Evolutionary conservation across 2,797 vertebrate genomes (phyloP).

Genomic region (Zenarchopterus dispar): DNA sequence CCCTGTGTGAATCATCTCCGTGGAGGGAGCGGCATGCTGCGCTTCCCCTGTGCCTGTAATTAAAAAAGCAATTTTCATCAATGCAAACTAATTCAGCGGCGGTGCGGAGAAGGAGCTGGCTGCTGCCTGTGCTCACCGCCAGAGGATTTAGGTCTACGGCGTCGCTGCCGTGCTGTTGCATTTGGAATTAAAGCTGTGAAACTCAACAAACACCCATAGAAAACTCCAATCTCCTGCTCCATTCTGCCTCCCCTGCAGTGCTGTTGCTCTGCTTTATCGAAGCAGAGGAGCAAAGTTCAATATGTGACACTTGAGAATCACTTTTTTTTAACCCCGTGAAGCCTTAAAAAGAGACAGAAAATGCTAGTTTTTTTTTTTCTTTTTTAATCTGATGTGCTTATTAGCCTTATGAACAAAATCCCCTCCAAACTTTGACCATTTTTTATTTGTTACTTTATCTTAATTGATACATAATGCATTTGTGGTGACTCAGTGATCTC

Average conservation of each 20-base stretch:
- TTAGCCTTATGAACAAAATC: too few species aligned
- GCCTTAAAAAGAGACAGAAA: conserved; percentile 27
- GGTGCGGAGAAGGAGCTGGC: conserved; percentile 35
- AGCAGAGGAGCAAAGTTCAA: conserved; percentile 31
- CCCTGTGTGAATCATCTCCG: conserved; percentile 49
- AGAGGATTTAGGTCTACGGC: conserved; percentile 35
- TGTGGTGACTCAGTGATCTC: too few species aligned
- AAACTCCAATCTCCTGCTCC: conserved; percentile 56
- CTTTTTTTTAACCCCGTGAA: too few species aligned
- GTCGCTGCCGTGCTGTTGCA: conserved; percentile 41
- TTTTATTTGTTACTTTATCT: too few species aligned
- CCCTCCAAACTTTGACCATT: background rate
- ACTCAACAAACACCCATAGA: conserved; percentile 30
- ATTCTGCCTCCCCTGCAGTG: conserved; percentile 23
- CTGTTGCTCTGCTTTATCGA: conserved; percentile 28
- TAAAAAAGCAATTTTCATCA: conserved; percentile 75
- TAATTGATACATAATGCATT: too few species aligned
- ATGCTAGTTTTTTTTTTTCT: background rate
- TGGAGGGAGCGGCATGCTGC: conserved; percentile 42
- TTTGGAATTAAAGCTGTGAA: conserved; percentile 54
- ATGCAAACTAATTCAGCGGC: conserved; percentile 56
- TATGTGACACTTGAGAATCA: conserved; percentile 17
- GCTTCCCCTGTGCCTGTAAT: conserved; percentile 66
- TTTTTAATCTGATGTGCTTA: background rate
- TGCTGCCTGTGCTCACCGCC: conserved; percentile 17